Conservation (phyloP, 2,888 invertebrate genomes). For the Epiperipatus broadwayi region DNA sequence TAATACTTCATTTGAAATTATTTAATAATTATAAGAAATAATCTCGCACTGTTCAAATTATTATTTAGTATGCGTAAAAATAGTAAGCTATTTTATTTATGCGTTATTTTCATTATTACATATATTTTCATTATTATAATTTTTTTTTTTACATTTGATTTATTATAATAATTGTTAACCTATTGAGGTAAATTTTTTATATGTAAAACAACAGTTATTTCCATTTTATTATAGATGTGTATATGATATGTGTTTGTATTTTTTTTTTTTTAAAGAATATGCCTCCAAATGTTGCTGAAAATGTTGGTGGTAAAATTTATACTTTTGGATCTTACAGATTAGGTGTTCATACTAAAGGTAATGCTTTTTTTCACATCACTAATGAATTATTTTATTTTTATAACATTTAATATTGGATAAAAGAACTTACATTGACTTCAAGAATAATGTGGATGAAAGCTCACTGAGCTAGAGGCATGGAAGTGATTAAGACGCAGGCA, state of each 20-base stretch:
- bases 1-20: no score
- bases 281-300: constrained; percentile 67
- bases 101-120: constrained; percentile 8
- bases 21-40: no score
- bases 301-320: constrained; percentile 88
- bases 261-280: constrained; percentile 46
- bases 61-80: no score
- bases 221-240: no score
- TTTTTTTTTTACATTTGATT: constrained; percentile 12
- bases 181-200: no score
- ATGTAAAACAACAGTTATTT: no score
- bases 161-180: not conserved
- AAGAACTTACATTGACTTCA: no score
- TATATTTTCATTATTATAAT: not conserved
- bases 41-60: no score
- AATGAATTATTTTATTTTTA: not conserved
- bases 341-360: constrained; percentile 81
- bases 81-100: constrained; percentile 3
- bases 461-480: no score
- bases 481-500: no score
- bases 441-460: no score
- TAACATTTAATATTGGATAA: not conserved
- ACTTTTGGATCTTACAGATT: constrained; percentile 91
- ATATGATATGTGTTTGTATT: no score
- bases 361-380: constrained; percentile 12